Evolutionary conservation across 2,797 vertebrate genomes (phyloP).

Genomic region (Champsocephalus gunnari): DNA sequence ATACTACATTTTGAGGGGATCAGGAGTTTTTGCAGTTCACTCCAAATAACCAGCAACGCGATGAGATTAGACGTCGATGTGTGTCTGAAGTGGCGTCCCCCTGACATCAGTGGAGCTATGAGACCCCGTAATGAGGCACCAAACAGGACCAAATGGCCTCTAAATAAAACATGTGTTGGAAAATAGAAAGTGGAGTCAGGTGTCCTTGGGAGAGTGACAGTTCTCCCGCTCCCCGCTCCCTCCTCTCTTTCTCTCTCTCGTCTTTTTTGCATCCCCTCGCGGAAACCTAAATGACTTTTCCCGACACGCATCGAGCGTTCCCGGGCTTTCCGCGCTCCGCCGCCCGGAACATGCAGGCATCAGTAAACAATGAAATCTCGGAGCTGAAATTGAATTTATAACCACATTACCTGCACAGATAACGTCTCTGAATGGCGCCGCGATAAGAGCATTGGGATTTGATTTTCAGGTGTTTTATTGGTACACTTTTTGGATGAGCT

Average conservation of each 20-base stretch:
- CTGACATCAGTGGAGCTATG: slow-evolving; percentile 67
- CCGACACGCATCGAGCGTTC: slow-evolving; percentile 83
- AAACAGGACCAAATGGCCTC: slow-evolving; percentile 82
- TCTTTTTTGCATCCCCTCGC: slow-evolving; percentile 79
- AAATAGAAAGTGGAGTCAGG: slow-evolving; percentile 73
- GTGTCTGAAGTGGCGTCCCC: too few relatives aligned
- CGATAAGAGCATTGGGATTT: slow-evolving; percentile 98
- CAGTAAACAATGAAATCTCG: slow-evolving; percentile 95
- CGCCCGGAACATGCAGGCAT: slow-evolving; percentile 82
- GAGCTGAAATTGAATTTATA: slow-evolving; percentile 98
- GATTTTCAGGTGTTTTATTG: slow-evolving; percentile 86
- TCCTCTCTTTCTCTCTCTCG: slow-evolving; percentile 9
- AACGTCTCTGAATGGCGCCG: slow-evolving; percentile 93
- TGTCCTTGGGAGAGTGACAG: slow-evolving; percentile 84
- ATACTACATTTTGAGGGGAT: too few relatives aligned
- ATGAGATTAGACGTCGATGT: too few relatives aligned
- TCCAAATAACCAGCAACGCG: too few relatives aligned
- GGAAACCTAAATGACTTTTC: slow-evolving; percentile 84
- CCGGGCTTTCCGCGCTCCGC: slow-evolving; percentile 73
- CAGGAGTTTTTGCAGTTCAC: too few relatives aligned
- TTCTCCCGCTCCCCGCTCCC: slow-evolving; percentile 33
- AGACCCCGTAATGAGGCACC: slow-evolving; percentile 74
- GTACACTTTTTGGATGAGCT: slow-evolving; percentile 77
- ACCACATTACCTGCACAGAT: slow-evolving; percentile 95
- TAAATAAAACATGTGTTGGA: slow-evolving; percentile 86